Evolutionary conservation across 1,140 invertebrate genomes (phyloP).

Genomic region (Medauroidea extradentata): DNA sequence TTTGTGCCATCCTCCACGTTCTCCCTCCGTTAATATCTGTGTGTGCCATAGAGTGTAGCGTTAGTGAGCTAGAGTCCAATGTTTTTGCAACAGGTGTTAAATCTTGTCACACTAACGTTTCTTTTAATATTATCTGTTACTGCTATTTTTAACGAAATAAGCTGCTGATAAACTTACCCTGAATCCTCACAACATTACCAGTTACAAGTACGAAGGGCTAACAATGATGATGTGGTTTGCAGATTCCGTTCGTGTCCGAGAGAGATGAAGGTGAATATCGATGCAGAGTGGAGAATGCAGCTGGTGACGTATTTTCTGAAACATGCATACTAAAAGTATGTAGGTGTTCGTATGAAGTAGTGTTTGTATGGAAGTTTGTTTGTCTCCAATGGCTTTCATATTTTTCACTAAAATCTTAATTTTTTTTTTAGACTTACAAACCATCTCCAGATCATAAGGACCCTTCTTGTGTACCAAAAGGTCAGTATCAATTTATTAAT

Average conservation of each 20-base stretch:
- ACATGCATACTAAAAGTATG: not conserved
- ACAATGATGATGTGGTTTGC: not conserved
- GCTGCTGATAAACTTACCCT: not conserved
- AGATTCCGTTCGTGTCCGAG: not conserved
- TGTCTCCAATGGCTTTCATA: not conserved
- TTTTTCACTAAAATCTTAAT: not conserved
- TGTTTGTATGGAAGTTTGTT: not conserved
- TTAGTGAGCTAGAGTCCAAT: not conserved
- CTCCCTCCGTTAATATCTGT: no score
- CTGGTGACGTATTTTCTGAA: constrained; percentile 12
- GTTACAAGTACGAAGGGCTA: not conserved
- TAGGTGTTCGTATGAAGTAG: not conserved
- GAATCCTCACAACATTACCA: not conserved
- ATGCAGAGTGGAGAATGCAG: not conserved
- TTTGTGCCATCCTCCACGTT: no score
- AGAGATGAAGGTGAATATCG: constrained; percentile 6
- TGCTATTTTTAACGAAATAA: not conserved
- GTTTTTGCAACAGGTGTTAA: not conserved
- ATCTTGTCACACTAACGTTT: not conserved
- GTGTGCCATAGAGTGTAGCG: no score
- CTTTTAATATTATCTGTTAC: not conserved
- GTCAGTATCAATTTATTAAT: no score
- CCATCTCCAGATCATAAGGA: not conserved
- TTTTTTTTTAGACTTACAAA: constrained; percentile 1
- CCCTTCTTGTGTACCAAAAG: not conserved